These are phyloP conservation scores for Otus sunia DNA, from an alignment of 2,113 vertebrate genomes.

Conservation along the genomic window DNA sequence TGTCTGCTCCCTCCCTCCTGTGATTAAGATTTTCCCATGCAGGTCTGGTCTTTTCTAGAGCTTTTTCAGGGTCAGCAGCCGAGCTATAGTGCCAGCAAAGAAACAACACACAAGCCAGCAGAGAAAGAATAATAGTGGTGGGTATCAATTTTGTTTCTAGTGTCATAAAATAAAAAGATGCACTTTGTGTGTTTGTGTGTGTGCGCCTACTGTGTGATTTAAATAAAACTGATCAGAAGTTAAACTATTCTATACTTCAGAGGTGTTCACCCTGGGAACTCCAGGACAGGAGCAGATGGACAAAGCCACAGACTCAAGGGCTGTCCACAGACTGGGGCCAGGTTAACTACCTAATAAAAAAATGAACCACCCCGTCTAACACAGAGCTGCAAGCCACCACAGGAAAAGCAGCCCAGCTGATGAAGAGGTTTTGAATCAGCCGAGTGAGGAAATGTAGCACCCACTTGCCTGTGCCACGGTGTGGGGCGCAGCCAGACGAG, in stretches of 20 bases:
- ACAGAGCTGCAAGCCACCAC: too few relatives aligned
- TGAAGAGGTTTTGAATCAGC: background rate
- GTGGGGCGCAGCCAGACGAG: rapidly evolving
- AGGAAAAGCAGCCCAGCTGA: background rate
- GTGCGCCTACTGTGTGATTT: background rate
- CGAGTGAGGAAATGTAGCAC: background rate
- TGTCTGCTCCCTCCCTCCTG: background rate
- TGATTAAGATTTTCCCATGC: background rate
- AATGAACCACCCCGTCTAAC: background rate
- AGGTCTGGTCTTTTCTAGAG: background rate
- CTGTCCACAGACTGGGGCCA: background rate
- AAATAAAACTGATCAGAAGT: background rate
- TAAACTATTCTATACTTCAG: background rate
- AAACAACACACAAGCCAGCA: rapidly evolving
- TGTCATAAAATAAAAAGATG: background rate
- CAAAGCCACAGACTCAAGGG: background rate
- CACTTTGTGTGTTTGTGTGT: background rate
- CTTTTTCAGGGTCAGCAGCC: background rate
- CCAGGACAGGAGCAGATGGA: background rate
- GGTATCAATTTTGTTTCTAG: background rate
- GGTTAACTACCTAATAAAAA: background rate
- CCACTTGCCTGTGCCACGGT: rapidly evolving
- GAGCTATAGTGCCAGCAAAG: background rate
- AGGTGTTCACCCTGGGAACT: background rate
- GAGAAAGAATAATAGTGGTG: background rate